Evolutionary conservation across 2,888 invertebrate species (phyloP).

Genomic region (Plemyria rubiginata): DNA sequence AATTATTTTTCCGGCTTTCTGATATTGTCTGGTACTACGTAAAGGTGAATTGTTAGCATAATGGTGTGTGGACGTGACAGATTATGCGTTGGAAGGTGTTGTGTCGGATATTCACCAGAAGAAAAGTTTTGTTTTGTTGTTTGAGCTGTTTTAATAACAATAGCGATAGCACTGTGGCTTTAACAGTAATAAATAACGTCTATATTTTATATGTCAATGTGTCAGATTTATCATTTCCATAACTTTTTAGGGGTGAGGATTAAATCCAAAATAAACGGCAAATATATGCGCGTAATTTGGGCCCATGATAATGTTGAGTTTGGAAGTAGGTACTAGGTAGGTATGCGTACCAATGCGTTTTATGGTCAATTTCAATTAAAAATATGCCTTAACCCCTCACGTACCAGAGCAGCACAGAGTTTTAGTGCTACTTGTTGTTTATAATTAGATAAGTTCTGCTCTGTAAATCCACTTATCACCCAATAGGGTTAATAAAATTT

Average conservation of each 20-base stretch:
- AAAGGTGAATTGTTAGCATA: constrained; percentile 17
- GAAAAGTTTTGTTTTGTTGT: constrained; percentile 9
- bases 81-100: constrained; percentile 23
- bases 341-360: neutral
- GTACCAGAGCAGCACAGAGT: too few relatives aligned
- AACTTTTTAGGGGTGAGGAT: constrained; percentile 15
- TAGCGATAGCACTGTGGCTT: neutral
- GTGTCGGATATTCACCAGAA: constrained; percentile 1
- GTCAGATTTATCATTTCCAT: constrained; percentile 16
- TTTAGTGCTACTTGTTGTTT: too few relatives aligned
- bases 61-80: constrained; percentile 28
- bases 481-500: too few relatives aligned
- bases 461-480: too few relatives aligned
- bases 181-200: neutral
- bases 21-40: constrained; percentile 3
- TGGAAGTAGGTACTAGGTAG: constrained; percentile 11
- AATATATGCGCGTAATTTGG: constrained; percentile 11
- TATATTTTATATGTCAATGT: constrained; percentile 15
- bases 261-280: constrained; percentile 13
- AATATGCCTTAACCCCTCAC: too few relatives aligned
- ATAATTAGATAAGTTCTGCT: too few relatives aligned
- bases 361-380: neutral
- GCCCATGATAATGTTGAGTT: constrained; percentile 3
- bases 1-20: constrained; percentile 10
- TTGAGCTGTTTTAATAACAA: neutral